Base-by-base conservation (phyloP, 2,797 vertebrate genomes). In the Hozukius guyotensis region DNA sequence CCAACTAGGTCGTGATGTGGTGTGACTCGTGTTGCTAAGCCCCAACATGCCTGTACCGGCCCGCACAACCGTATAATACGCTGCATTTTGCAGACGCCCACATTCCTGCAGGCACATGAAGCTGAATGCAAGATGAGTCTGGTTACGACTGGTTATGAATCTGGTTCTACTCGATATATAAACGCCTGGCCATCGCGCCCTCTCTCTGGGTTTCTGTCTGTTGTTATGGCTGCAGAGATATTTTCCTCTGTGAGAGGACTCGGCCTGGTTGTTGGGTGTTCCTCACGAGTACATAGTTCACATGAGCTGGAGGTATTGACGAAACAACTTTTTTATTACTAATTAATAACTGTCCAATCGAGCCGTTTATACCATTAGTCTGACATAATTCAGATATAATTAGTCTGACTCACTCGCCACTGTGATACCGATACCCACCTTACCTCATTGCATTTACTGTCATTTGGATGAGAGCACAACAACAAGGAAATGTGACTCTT, bases 61-160 rank as follows among this genome's bases (percentile, higher is more conserved):
- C 76, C 88, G 90, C 63, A 79, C 42, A 63, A 7, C 74, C 53
- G 77, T 57, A 66, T 42, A 62, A 84, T 32, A 22, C 4, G 24
- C 14, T 11, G 20, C 20, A 46, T 80, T 52, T 66, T 56, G 66
- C 64, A 81, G 76, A 87, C 84, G 72, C 92, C 91, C 87, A 88
- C 87, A 92, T 94, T 92, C 93, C 90, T 87, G 61, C 77, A 85
- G 80, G 63, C 56, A 85, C 64, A 60, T 4, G n/a, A 78, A 60
- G 25, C 74, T 71, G 61, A 72, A 62, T 55, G 31, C 77, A 74
- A 75, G 82, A 77, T 78, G 55, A 10, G 56, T 82, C 71, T 74
- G 82, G 88, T 74, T 86, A 64, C 2, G 25, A 82, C 78, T 78
- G 59, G 85, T 82, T 77, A 49, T 75, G 62, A 68, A 87, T 79